Percentiles rank a stretch among this genome's conserved stretches.
Evolutionary conservation across 2,113 vertebrate species (phyloP).

Genomic region (Apodemus speciosus): DNA sequence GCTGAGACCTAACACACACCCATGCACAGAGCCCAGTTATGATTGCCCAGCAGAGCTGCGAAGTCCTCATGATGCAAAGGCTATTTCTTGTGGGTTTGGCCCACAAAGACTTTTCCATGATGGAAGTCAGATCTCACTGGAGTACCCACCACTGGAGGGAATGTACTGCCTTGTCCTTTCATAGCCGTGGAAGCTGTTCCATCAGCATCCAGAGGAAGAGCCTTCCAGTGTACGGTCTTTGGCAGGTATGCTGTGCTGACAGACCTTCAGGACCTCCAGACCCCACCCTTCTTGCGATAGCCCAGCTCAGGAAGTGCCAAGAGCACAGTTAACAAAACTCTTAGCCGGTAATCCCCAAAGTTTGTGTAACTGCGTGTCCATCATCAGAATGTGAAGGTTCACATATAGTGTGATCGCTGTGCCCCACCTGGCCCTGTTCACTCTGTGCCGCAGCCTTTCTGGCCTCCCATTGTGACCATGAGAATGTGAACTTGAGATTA

Average conservation of each 20-base stretch:
- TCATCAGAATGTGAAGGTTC: neutral
- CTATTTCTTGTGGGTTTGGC: too few species aligned
- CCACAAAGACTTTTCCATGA: neutral
- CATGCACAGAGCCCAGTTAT: neutral
- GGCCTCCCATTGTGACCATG: neutral
- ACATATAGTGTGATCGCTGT: rapidly evolving
- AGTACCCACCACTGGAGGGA: neutral
- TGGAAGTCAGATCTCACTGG: neutral
- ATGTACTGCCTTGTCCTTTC: neutral
- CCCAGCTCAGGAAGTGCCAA: neutral
- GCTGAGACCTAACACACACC: neutral
- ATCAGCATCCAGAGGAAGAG: rapidly evolving
- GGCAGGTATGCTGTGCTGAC: neutral
- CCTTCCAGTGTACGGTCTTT: neutral
- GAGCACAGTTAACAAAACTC: neutral
- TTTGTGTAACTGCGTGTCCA: neutral
- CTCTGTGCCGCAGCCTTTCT: neutral
- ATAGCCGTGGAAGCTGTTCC: neutral
- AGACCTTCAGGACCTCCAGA: neutral
- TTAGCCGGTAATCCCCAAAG: neutral
- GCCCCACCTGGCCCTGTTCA: neutral
- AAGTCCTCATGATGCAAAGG: neutral
- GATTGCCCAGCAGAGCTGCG: neutral
- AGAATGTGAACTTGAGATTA: neutral
- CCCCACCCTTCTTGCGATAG: neutral